phyloP scores from a whole-genome alignment of 2,113 vertebrate species.

The Haplochromis vanheusdeni region DNA sequence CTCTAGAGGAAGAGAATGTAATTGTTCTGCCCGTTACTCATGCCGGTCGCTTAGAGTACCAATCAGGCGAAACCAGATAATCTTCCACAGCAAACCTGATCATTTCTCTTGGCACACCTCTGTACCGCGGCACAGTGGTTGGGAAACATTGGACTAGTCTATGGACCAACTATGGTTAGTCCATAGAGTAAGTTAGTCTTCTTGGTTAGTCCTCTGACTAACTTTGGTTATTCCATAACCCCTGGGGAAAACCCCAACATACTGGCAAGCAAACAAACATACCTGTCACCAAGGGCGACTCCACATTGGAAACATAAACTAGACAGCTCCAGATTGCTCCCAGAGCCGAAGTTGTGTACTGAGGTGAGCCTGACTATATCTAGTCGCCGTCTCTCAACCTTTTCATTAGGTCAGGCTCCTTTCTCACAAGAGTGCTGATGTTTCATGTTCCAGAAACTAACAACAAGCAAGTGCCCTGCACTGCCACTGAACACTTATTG shows the following conservation, averaged over 20 bases:
- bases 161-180: rapidly evolving
- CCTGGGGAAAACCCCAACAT: background rate
- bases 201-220: background rate
- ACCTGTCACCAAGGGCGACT: background rate
- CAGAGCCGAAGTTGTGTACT: background rate
- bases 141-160: background rate
- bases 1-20: background rate
- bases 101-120: rapidly evolving
- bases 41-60: rapidly evolving
- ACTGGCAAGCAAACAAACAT: background rate
- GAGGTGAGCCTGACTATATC: background rate
- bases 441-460: background rate
- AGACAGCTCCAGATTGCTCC: background rate
- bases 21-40: background rate
- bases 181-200: background rate
- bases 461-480: background rate
- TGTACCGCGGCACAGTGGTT: background rate
- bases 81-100: background rate
- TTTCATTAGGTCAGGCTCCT: background rate
- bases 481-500: background rate
- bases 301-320: background rate
- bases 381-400: background rate
- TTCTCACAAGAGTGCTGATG: background rate
- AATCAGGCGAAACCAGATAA: background rate
- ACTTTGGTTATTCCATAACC: background rate